phyloP scores from a whole-genome alignment of 64 coral and sea anemone genomes.

The Dendronephthya gigantea region DNA sequence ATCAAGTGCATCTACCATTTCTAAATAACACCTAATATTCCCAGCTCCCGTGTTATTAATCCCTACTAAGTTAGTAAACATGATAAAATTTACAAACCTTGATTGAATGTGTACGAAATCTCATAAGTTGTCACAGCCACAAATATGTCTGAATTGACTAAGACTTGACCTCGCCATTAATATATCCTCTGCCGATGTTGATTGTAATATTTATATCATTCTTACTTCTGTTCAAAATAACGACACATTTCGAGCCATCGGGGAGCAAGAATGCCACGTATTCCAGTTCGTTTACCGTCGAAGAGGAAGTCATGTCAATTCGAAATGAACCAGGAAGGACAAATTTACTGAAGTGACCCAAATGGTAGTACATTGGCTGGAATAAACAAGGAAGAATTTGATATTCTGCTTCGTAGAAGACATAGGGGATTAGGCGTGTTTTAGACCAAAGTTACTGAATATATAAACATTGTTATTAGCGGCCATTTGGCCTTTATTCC shows the following conservation, averaged over 20 bases:
- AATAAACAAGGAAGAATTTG: background rate
- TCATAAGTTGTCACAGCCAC: constrained; percentile 4
- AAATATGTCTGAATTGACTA: constrained; percentile 63
- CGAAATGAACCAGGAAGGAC: constrained; percentile 49
- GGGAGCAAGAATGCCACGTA: constrained; percentile 57
- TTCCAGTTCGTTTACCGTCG: constrained; percentile 13
- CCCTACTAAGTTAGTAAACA: too few species aligned
- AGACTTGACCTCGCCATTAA: constrained; percentile 30
- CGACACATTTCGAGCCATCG: constrained; percentile 22
- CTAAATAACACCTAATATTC: too few species aligned
- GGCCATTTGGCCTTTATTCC: too few species aligned
- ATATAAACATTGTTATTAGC: too few species aligned
- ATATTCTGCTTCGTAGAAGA: background rate
- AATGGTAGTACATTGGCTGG: constrained; percentile 67
- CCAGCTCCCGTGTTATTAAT: too few species aligned
- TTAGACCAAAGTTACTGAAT: too few species aligned
- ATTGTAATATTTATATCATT: constrained; percentile 18
- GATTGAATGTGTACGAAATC: background rate
- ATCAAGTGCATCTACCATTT: too few species aligned
- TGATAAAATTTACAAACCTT: too few species aligned
- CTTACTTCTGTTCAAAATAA: constrained; percentile 39
- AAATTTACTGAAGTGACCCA: constrained; percentile 69
- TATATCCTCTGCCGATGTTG: constrained; percentile 18
- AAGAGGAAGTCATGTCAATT: constrained; percentile 27
- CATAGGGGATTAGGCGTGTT: background rate